Conservation (phyloP, 1,140 invertebrate species). For the Drosophila repleta region DNA sequence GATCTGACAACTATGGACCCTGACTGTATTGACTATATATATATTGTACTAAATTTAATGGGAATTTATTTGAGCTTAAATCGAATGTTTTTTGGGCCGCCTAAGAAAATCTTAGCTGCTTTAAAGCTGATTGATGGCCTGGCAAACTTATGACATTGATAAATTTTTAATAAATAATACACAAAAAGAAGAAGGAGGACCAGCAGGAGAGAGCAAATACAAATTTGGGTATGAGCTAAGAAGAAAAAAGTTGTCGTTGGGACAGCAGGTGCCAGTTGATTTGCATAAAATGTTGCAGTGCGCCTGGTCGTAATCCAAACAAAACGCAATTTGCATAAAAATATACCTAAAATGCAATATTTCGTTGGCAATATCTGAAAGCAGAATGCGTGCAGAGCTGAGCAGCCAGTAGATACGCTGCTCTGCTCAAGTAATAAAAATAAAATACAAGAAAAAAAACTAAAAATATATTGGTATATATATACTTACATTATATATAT, state of each 20-base stretch:
- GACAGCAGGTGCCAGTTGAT: slow-evolving; percentile 43
- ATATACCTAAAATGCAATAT: slow-evolving; percentile 28
- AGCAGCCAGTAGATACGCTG: no score
- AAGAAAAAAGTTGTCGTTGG: slow-evolving; percentile 40
- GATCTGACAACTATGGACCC: no score
- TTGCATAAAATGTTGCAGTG: slow-evolving; percentile 60
- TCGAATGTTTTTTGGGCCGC: neutral
- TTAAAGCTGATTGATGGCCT: slow-evolving; percentile 69
- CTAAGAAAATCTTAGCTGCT: slow-evolving; percentile 46
- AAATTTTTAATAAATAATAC: slow-evolving; percentile 77
- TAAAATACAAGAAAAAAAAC: neutral
- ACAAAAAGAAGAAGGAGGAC: neutral
- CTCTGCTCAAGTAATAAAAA: neutral
- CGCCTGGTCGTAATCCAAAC: slow-evolving; percentile 14
- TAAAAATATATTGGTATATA: no score
- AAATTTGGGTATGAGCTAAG: slow-evolving; percentile 1
- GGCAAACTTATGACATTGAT: slow-evolving; percentile 75
- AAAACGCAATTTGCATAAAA: slow-evolving; percentile 43
- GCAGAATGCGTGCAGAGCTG: slow-evolving; percentile 7
- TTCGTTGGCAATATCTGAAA: neutral
- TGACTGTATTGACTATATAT: no score
- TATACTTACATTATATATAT: no score
- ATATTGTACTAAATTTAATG: no score
- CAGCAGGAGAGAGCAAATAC: neutral
- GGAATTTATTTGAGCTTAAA: neutral